Evolutionary conservation across 2,888 invertebrate genomes (phyloP).

Genomic region (Nasonovia ribisnigri): DNA sequence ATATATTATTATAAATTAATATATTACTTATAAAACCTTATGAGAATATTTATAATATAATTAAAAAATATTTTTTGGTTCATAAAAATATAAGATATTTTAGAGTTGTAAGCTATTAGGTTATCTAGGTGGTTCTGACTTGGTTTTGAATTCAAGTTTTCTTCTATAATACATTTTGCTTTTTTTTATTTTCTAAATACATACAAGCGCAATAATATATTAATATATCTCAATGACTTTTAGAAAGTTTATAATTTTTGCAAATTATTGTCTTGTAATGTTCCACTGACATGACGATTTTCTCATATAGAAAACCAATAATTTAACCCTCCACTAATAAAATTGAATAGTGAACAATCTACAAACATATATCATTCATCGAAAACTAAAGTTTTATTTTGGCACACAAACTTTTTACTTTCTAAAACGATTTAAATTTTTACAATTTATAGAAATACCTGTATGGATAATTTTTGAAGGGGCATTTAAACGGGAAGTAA

Average conservation of each 20-base stretch:
- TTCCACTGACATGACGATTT: background rate
- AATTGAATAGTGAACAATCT: background rate
- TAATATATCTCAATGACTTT: background rate
- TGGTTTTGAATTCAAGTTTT: background rate
- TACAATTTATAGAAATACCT: background rate
- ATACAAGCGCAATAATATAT: background rate
- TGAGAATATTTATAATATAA: background rate
- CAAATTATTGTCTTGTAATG: background rate
- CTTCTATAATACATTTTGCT: background rate
- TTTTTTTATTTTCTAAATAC: background rate
- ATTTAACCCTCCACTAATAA: background rate
- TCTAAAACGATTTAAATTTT: background rate
- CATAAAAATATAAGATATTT: background rate
- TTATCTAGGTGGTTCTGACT: background rate
- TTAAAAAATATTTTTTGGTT: background rate
- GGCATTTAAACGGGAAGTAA: background rate
- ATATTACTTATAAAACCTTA: background rate
- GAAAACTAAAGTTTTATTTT: background rate
- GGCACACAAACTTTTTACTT: background rate
- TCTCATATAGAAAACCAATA: background rate
- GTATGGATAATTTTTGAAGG: background rate
- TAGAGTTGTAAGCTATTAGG: background rate
- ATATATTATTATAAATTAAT: background rate
- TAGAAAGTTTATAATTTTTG: background rate
- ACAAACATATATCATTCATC: background rate